These are phyloP conservation scores for Portunus trituberculatus DNA, from an alignment of 1,140 invertebrate species.

Conservation along the genomic window DNA sequence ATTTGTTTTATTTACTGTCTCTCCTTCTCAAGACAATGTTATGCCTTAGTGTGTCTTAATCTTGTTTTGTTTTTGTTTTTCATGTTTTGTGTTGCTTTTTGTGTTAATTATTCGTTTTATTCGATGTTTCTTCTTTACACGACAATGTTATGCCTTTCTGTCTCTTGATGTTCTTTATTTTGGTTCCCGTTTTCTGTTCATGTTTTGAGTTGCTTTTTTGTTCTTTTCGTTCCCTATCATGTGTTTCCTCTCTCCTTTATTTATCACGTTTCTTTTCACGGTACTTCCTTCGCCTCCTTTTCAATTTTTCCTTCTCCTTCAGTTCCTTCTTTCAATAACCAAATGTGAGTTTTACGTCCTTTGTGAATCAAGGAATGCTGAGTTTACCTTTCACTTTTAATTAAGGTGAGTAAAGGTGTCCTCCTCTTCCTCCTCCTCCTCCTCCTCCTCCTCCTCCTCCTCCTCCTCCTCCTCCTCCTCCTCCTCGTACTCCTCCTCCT, in stretches of 20 bases:
- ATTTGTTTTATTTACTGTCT: too few relatives aligned
- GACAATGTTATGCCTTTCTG: background rate
- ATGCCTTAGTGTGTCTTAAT: background rate
- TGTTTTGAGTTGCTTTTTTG: background rate
- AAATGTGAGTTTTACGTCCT: background rate
- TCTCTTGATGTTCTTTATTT: background rate
- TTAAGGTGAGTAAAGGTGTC: background rate
- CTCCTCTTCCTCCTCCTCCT: background rate
- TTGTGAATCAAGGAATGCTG: background rate
- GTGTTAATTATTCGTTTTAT: background rate
- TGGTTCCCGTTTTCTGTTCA: background rate
- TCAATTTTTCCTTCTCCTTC: background rate
- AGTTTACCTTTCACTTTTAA: background rate
- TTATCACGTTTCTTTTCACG: background rate
- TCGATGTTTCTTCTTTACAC: background rate
- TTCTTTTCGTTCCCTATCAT: background rate
- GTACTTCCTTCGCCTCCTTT: background rate
- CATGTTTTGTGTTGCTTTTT: background rate
- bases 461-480: background rate
- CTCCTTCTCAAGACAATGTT: background rate
- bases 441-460: background rate
- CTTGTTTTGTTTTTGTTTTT: background rate
- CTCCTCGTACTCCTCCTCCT: too few relatives aligned
- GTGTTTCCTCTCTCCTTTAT: background rate
- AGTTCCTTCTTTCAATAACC: background rate